Percentiles rank a stretch among this genome's conserved stretches.
phyloP scores from a whole-genome alignment of 2,797 vertebrate genomes.

The Helostoma temminkii region DNA sequence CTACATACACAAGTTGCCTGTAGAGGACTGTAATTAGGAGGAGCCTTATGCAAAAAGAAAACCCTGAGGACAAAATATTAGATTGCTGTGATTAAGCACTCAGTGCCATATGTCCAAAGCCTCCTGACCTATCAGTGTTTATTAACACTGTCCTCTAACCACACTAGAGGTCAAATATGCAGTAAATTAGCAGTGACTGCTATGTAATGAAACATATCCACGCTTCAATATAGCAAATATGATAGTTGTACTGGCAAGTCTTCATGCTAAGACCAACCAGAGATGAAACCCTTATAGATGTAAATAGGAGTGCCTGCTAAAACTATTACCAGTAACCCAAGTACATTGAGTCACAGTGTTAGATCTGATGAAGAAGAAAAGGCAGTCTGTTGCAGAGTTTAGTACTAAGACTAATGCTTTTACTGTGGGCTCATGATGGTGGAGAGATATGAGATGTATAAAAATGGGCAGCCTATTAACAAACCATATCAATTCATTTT shows the following conservation, averaged over 20 bases:
- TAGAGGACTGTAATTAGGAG: constrained; percentile 38
- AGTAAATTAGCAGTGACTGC: background rate
- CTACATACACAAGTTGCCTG: constrained; percentile 37
- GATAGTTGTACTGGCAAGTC: background rate
- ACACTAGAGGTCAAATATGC: constrained; percentile 21
- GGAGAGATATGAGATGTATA: constrained; percentile 50
- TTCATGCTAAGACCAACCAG: background rate
- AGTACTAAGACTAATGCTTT: constrained; percentile 28
- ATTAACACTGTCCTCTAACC: constrained; percentile 46
- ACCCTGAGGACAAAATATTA: constrained; percentile 21
- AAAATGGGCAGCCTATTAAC: constrained; percentile 63
- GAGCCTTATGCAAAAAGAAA: constrained; percentile 16
- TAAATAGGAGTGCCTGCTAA: constrained; percentile 3
- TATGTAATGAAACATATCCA: no score
- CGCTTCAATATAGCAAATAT: background rate
- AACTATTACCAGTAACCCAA: constrained; percentile 39
- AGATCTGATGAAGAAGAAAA: constrained; percentile 28
- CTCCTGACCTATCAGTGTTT: constrained; percentile 39
- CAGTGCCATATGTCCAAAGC: constrained; percentile 44
- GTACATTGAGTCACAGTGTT: constrained; percentile 40
- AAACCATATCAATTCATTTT: constrained; percentile 59
- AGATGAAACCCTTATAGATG: no score
- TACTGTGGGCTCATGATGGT: constrained; percentile 39
- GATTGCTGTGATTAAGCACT: constrained; percentile 46
- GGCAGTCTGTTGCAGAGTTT: constrained; percentile 11